These are phyloP conservation scores for Frankliniella fusca DNA, from an alignment of 2,888 invertebrate species.

Conservation along the genomic window DNA sequence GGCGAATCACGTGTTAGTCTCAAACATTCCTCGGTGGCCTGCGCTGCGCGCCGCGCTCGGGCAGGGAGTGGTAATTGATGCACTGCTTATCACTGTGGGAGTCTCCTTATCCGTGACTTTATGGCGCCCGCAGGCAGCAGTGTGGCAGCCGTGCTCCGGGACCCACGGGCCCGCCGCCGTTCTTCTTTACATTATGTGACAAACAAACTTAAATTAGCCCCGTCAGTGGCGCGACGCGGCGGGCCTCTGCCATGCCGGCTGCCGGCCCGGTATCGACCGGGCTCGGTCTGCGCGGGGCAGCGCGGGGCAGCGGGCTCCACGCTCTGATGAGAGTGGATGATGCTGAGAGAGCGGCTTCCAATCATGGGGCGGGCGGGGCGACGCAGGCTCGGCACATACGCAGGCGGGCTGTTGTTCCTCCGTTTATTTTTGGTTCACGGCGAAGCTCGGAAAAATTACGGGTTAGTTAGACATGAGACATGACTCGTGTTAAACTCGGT, in stretches of 20 bases:
- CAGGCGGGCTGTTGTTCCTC: too few species aligned
- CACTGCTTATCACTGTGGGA: constrained; percentile 13
- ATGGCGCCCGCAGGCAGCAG: constrained; percentile 2
- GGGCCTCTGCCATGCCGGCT: neutral
- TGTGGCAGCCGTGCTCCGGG: neutral
- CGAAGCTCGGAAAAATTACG: too few species aligned
- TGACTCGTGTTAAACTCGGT: too few species aligned
- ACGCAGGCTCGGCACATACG: too few species aligned
- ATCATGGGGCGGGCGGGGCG: too few species aligned
- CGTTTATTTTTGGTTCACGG: too few species aligned
- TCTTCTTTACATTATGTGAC: constrained; percentile 23
- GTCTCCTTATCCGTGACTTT: constrained; percentile 1
- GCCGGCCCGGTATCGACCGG: neutral
- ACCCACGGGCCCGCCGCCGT: neutral
- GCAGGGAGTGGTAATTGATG: neutral
- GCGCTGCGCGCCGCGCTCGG: neutral
- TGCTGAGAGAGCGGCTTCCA: too few species aligned
- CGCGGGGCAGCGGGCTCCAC: too few species aligned
- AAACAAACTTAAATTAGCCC: constrained; percentile 23
- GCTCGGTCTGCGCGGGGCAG: neutral
- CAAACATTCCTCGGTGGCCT: too few species aligned
- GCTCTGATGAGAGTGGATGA: too few species aligned
- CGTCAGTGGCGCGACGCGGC: neutral
- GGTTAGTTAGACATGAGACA: too few species aligned
- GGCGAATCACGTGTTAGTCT: neutral